Base-by-base conservation (phyloP, 2,888 invertebrate species). In the Scaptomyza reducta region DNA sequence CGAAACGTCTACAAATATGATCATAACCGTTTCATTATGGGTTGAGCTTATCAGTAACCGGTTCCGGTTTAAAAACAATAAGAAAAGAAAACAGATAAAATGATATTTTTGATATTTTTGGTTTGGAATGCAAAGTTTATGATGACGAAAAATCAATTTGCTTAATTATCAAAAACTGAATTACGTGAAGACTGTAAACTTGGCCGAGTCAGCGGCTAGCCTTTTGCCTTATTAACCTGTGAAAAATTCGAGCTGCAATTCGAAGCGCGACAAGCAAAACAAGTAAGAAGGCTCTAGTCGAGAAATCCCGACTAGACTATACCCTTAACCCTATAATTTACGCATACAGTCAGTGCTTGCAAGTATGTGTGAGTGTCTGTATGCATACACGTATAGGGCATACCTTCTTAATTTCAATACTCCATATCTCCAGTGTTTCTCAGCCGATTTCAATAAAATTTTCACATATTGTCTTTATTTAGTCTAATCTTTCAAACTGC, bases 21-120 rank as follows among this genome's bases (percentile, higher is more conserved):
- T 46, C 31, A 35, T 25, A n/a, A n/a, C n/a, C 47, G 0, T 50
- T 38, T 47, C n/a, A n/a, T n/a, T n/a, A n/a, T n/a, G n/a, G n/a
- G n/a, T 51, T 56, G 41, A 13, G 31, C 31, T 71, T 66, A 71
- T 60, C 51, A 25, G 31, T 46, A 72, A 72, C 72, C 54, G 71
- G 74, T 73, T 65, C 51, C 64, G 75, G 45, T 63, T 13, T 18
- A 13, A 16, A 22, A 27, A 27, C 27, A 16, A 14, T 5, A 64
- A 11, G 13, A 27, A 45, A 18, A 44, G 60, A 47, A 44, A 31
- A 35, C 7, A 13, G 14, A 29, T 22, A 10, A 16, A 47, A 35
- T 51, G 6, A 25, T 40, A 51, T 11, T 16, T 47, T 57, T 9
- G 6, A n/a, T 16, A 5, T 3, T 38, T 38, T 35, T 3, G n/a